Conservation (phyloP, 1,140 invertebrate species). For the Pseudomyrmex pallidus region DNA sequence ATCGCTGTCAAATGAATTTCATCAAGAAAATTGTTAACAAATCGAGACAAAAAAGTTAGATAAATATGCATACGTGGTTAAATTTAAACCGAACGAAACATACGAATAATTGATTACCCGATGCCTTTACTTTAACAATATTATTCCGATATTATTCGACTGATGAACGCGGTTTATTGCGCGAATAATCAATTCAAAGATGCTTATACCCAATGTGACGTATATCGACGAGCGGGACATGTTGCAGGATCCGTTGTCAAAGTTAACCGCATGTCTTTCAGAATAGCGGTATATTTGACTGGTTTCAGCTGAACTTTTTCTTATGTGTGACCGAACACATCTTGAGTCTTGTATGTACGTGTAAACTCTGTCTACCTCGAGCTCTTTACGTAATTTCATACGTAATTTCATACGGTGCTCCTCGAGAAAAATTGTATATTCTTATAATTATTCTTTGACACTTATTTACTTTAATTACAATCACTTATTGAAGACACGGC, state of each 20-base stretch:
- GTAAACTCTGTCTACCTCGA: constrained; percentile 34
- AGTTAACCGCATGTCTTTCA: constrained; percentile 80
- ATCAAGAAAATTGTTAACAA: constrained; percentile 6
- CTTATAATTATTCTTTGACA: not conserved
- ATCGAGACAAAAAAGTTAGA: not conserved
- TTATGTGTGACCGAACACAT: constrained; percentile 8
- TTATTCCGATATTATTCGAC: constrained; percentile 27
- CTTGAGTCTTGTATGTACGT: not conserved
- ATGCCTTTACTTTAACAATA: not conserved
- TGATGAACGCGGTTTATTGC: constrained; percentile 30
- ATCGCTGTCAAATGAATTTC: not conserved
- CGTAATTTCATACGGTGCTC: constrained; percentile 21
- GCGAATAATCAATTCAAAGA: constrained; percentile 46
- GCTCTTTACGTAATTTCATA: constrained; percentile 39
- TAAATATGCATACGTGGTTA: constrained; percentile 7
- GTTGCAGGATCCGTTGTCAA: constrained; percentile 69
- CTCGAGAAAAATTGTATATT: constrained; percentile 28
- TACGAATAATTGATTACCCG: not conserved
- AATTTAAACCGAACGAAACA: constrained; percentile 2
- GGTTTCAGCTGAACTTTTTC: constrained; percentile 62
- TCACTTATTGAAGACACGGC: not conserved
- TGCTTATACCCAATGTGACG: not conserved
- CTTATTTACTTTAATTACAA: constrained; percentile 4
- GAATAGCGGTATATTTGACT: constrained; percentile 81
- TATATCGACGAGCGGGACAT: constrained; percentile 24